phyloP scores from a whole-genome alignment of 2,797 vertebrate species.

The Oophaga sylvatica region DNA sequence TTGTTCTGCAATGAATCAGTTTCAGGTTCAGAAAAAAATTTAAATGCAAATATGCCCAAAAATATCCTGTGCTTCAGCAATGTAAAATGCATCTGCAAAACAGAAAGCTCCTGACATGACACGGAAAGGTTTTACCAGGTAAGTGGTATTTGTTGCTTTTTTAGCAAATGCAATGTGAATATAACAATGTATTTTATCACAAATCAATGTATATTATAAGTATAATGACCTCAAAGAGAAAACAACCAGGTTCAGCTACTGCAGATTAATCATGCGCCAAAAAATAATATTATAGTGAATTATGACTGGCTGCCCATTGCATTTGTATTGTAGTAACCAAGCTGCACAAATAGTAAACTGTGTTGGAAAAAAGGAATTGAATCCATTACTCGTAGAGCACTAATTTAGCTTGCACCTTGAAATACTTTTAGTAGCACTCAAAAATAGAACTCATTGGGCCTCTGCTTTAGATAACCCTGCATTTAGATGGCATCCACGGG shows the following conservation, averaged over 20 bases:
- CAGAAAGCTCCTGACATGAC: background rate
- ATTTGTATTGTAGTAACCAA: too few species aligned
- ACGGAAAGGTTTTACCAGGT: slow-evolving; percentile 16
- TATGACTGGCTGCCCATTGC: too few species aligned
- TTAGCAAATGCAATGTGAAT: background rate
- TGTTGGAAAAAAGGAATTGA: background rate
- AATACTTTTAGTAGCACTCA: background rate
- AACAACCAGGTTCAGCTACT: background rate
- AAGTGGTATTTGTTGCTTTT: background rate
- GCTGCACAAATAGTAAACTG: background rate
- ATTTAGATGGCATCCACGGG: too few species aligned
- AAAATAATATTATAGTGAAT: too few species aligned
- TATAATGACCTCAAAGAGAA: background rate
- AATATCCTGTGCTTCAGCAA: background rate
- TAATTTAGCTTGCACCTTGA: background rate
- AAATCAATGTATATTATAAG: background rate
- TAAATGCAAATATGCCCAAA: slow-evolving; percentile 38
- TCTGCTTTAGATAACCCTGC: too few species aligned
- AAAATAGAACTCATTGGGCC: background rate
- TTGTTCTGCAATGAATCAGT: slow-evolving; percentile 2
- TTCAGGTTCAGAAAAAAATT: slow-evolving; percentile 28
- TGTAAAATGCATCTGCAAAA: background rate
- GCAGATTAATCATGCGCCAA: too few species aligned
- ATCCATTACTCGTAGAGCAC: background rate
- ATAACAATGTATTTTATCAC: background rate